Base-by-base conservation (phyloP, 2,888 invertebrate genomes). In the Perithous albicinctus region DNA sequence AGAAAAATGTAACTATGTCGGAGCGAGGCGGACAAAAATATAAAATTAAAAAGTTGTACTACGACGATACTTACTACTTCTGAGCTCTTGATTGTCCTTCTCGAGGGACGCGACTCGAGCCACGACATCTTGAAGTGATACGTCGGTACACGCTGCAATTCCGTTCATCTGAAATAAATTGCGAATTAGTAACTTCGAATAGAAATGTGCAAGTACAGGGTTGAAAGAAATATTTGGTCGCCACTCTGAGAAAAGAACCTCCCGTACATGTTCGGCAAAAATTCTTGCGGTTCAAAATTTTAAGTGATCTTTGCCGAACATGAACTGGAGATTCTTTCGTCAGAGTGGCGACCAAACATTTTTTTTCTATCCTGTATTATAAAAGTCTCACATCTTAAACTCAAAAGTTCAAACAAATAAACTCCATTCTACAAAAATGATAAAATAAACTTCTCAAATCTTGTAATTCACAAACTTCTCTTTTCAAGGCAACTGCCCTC, bases 111-210 rank as follows among this genome's bases (percentile, higher is more conserved):
- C 93, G 75, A 96, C 89, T 88, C 95, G 94, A 85, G 93, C 94
- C 69, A 93, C 92, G 32, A 95, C 89, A 89, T 95, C 95, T 70
- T 94, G 94, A 86, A 94, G 94, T 20, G 94, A 93, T 72, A 94
- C 93, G 82, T 94, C 94, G 82, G 95, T 94, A 83, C 95, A 89
- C 41, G 94, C 93, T 82, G 94, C 94, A 84, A 96, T 95, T 88
- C 94, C 95, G 86, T 95, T 95, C 94, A 96, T 95, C 96, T 96
- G 91, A 63, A 94, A 93, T 84, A 79, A 67, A 70, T 43, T 0
- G 15, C 15, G 41, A 29, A 26, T 73, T 7, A 74, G 26, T 7
- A 35, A n/a, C n/a, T n/a, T n/a, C n/a, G n/a, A n/a, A n/a, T n/a
- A n/a, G n/a, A n/a, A n/a, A n/a, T n/a, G n/a, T n/a, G n/a, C n/a